These are phyloP conservation scores for Patella ulyssiponensis DNA, from an alignment of 2,888 invertebrate genomes.

Conservation along the genomic window DNA sequence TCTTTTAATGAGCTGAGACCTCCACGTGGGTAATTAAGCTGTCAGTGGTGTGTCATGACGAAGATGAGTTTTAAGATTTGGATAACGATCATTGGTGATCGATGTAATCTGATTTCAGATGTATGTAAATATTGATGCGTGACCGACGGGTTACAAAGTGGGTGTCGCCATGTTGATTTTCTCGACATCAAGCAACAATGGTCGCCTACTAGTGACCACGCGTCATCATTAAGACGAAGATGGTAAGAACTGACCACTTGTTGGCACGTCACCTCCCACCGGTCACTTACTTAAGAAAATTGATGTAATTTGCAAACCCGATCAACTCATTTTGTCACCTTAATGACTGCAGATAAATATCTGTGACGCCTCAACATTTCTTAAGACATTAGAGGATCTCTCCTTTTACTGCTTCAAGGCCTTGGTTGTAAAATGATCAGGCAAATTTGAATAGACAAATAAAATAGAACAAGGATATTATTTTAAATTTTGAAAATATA, in stretches of 20 bases:
- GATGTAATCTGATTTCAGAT: slow-evolving; percentile 3
- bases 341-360: background rate
- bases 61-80: background rate
- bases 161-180: background rate
- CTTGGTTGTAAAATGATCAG: no score
- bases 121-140: slow-evolving; percentile 11
- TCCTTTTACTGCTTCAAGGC: no score
- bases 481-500: no score
- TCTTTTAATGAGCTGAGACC: background rate
- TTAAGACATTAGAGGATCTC: no score
- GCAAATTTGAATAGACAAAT: no score
- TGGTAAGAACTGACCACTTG: background rate
- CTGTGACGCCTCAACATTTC: no score
- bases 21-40: background rate
- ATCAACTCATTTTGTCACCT: slow-evolving; percentile 8
- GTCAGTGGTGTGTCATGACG: background rate
- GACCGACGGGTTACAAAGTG: background rate
- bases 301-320: background rate
- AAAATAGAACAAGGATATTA: no score
- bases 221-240: background rate
- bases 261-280: slow-evolving; percentile 5
- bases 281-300: background rate
- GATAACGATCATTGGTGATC: background rate
- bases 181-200: background rate
- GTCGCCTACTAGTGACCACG: background rate